These are phyloP conservation scores for Drosophila fulvimacula DNA, from an alignment of 2,888 invertebrate genomes.

Conservation along the genomic window DNA sequence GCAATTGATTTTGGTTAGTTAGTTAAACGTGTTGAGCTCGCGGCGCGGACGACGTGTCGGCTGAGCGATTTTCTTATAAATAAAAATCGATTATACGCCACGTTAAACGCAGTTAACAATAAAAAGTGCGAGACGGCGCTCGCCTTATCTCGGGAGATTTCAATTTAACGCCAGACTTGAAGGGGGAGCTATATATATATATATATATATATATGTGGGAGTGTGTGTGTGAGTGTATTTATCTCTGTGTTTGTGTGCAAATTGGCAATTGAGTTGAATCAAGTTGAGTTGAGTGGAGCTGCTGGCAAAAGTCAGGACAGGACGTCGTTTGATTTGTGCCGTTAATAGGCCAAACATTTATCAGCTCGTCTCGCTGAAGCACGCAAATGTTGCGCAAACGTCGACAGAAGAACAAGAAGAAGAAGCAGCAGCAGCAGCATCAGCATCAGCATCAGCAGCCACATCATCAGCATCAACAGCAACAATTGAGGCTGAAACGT, in stretches of 20 bases:
- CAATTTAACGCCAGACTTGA: constrained; percentile 75
- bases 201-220: not conserved
- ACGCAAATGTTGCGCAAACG: constrained; percentile 62
- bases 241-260: constrained; percentile 24
- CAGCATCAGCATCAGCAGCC: constrained; percentile 8
- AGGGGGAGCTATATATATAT: not conserved
- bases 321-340: constrained; percentile 63
- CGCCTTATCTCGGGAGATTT: constrained; percentile 47
- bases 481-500: constrained; percentile 59
- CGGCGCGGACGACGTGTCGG: constrained; percentile 42
- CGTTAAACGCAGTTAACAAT: constrained; percentile 51
- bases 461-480: constrained; percentile 14
- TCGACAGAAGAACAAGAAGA: constrained; percentile 14
- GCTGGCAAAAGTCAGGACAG: constrained; percentile 22
- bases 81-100: constrained; percentile 78
- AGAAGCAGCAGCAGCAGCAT: not conserved
- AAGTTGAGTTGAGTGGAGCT: constrained; percentile 51
- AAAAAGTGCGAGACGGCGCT: constrained; percentile 9
- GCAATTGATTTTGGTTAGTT: constrained; percentile 69
- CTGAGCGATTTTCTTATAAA: constrained; percentile 44
- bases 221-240: constrained; percentile 4
- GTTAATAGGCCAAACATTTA: constrained; percentile 67
- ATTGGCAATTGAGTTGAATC: constrained; percentile 54
- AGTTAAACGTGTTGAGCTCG: constrained; percentile 53
- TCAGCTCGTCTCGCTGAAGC: constrained; percentile 14